Percentiles rank a stretch among this genome's conserved stretches.
Conservation (phyloP, 2,113 vertebrate species). For the Peromyscus maniculatus region DNA sequence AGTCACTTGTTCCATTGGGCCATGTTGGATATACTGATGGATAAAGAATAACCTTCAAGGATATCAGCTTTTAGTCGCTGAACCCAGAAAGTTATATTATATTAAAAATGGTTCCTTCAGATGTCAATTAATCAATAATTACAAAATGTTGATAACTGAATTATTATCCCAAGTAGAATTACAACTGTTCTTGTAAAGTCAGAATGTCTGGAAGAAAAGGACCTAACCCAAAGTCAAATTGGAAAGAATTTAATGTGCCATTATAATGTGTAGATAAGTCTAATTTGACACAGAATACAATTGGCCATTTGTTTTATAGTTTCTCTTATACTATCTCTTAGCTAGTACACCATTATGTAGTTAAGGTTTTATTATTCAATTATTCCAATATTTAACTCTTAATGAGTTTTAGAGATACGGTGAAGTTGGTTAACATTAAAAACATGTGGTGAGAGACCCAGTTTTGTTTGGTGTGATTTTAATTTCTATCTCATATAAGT, state of each 20-base stretch:
- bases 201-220: background rate
- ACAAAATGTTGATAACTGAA: background rate
- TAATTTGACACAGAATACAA: background rate
- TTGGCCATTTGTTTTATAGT: background rate
- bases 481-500: background rate
- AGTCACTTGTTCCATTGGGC: rapidly evolving
- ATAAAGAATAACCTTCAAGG: background rate
- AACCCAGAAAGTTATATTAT: background rate
- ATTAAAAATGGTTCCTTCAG: background rate
- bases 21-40: background rate
- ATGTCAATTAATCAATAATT: background rate
- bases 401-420: background rate
- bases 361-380: background rate
- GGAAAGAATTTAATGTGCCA: background rate
- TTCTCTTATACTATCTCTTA: background rate
- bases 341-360: background rate
- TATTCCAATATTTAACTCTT: background rate
- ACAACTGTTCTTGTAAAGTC: background rate
- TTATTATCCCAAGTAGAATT: background rate
- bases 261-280: background rate
- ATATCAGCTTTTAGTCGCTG: background rate
- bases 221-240: background rate
- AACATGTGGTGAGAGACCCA: background rate
- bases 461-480: background rate
- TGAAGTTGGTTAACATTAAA: background rate